Percentiles rank a stretch among this genome's conserved stretches.
Conservation (phyloP, 2,888 invertebrate genomes). For the Drosophila conformis region DNA sequence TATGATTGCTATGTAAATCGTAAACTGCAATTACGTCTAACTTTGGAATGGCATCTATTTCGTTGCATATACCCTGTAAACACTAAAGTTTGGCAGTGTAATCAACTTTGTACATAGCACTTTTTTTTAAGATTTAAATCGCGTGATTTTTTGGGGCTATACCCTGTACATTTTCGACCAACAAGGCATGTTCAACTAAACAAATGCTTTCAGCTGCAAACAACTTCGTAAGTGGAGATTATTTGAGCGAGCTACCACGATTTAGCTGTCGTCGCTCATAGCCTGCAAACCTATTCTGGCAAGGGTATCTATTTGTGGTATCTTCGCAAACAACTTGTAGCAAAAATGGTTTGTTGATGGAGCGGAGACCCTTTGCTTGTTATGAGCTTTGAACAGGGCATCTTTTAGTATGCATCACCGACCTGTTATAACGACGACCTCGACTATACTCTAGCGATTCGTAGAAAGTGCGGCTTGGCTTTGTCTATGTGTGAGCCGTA, state of each 20-base stretch:
- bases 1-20: slow-evolving; percentile 62
- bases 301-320: neutral
- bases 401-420: neutral
- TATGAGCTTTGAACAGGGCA: neutral
- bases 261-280: neutral
- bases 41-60: slow-evolving; percentile 45
- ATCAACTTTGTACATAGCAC: neutral
- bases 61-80: slow-evolving; percentile 36
- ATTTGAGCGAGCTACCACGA: neutral
- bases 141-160: neutral
- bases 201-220: neutral
- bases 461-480: slow-evolving; percentile 22
- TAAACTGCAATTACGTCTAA: slow-evolving; percentile 63
- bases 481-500: neutral
- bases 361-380: neutral
- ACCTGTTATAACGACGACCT: slow-evolving; percentile 26
- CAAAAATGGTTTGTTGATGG: neutral
- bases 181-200: neutral
- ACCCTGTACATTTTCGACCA: neutral
- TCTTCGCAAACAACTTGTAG: neutral
- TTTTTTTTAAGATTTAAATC: neutral
- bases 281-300: neutral
- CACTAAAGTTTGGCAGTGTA: neutral
- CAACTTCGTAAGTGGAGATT: neutral
- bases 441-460: slow-evolving; percentile 44